phyloP scores from a whole-genome alignment of 2,888 invertebrate species.

The Acanthosepion lycidas region DNA sequence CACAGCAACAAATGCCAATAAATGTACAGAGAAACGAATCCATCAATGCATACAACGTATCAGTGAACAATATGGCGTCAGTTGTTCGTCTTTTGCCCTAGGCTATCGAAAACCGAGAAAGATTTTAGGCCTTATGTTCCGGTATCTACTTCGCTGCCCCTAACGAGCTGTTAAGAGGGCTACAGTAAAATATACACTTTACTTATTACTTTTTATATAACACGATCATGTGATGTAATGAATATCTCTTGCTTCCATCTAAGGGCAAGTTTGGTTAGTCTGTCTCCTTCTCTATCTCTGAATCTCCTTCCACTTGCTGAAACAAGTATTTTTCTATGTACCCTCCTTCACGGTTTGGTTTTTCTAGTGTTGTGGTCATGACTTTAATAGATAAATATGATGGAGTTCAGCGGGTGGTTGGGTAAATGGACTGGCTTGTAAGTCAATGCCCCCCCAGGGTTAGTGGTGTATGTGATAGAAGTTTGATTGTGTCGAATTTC shows the following conservation, averaged over 20 bases:
- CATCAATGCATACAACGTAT: neutral
- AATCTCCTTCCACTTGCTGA: neutral
- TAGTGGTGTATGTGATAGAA: too few relatives aligned
- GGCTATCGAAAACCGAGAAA: neutral
- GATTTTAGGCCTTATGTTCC: constrained; percentile 12
- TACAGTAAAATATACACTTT: neutral
- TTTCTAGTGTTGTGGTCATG: neutral
- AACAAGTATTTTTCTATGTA: neutral
- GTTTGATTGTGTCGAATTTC: too few relatives aligned
- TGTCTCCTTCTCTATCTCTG: neutral
- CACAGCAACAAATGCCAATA: neutral
- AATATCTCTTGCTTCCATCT: neutral
- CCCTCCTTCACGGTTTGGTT: neutral
- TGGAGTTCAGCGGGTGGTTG: neutral
- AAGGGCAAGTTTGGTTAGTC: neutral
- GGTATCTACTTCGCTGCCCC: constrained; percentile 5
- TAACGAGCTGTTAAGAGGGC: neutral
- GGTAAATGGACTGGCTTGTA: neutral
- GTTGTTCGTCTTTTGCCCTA: neutral
- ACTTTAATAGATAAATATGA: neutral
- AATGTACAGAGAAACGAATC: neutral
- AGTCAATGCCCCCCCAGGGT: neutral
- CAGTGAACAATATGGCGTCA: neutral
- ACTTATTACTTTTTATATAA: neutral
- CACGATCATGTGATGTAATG: neutral